These are phyloP conservation scores for Oncorhynchus masou DNA, from an alignment of 2,113 vertebrate species.

Conservation along the genomic window DNA sequence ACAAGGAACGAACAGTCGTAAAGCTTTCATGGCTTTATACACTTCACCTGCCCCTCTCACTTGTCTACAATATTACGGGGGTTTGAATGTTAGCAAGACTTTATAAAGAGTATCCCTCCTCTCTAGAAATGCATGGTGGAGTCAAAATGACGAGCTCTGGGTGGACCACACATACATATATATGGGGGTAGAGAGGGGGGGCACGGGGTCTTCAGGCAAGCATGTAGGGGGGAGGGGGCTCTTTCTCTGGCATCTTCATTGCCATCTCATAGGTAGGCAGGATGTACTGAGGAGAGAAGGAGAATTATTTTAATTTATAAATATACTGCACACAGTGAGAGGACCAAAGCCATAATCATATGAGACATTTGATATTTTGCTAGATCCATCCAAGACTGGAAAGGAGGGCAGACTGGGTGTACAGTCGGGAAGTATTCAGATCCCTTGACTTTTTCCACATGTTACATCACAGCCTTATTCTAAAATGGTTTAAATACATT, in stretches of 20 bases:
- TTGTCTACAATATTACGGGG: constrained; percentile 21
- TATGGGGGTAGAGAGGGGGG: constrained; percentile 47
- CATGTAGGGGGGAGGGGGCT: constrained; percentile 89
- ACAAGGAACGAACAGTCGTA: background rate
- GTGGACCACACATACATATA: constrained; percentile 46
- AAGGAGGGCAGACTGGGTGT: no score
- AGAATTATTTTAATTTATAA: background rate
- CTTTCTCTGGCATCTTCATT: constrained; percentile 95
- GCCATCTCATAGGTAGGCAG: constrained; percentile 98
- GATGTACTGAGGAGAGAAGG: constrained; percentile 78
- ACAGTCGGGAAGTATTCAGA: no score
- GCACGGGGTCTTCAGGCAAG: constrained; percentile 64
- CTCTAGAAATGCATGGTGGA: constrained; percentile 27
- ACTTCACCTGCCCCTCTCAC: constrained; percentile 32
- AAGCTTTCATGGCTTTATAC: constrained; percentile 42
- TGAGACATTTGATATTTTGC: no score
- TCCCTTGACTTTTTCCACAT: no score
- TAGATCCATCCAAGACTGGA: no score
- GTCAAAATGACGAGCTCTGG: constrained; percentile 28
- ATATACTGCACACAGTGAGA: background rate
- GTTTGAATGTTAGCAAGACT: constrained; percentile 10
- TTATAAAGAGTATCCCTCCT: constrained; percentile 3
- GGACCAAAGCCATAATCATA: no score
- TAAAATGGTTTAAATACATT: no score
- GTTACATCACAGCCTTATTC: no score